A percentile compares a stretch with the other conserved stretches of the same genome.
Evolutionary conservation across 2,113 vertebrate species (phyloP).

Genomic region (Sialia sialis): DNA sequence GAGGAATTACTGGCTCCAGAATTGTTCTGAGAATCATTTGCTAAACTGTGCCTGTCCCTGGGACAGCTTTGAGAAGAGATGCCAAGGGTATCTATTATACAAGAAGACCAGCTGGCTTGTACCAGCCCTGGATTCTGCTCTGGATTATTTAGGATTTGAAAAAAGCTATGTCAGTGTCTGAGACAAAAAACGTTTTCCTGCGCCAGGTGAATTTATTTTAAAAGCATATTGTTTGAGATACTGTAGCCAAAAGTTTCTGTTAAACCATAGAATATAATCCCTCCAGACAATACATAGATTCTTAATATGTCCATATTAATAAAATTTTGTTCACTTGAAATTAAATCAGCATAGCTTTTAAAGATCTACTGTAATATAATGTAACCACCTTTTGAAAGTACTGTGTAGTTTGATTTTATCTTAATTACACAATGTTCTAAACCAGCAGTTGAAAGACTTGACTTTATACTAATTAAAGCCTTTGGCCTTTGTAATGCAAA

Average conservation of each 20-base stretch:
- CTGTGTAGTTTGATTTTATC: not conserved
- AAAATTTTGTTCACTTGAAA: not conserved
- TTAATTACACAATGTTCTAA: constrained; percentile 18
- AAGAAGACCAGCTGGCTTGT: not conserved
- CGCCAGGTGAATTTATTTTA: not conserved
- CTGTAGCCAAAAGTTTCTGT: not conserved
- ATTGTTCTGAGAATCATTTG: not conserved
- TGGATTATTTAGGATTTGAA: not conserved
- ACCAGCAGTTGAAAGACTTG: not conserved
- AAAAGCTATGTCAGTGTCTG: not conserved
- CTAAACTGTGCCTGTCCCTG: not conserved
- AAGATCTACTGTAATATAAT: not conserved
- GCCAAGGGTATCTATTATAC: not conserved
- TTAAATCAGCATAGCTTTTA: not conserved
- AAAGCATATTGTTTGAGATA: not conserved
- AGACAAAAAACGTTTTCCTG: not conserved
- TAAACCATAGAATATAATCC: not conserved
- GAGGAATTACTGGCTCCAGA: not conserved
- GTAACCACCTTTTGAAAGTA: not conserved
- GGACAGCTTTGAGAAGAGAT: not conserved
- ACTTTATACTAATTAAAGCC: constrained; percentile 13
- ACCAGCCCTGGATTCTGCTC: not conserved
- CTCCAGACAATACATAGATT: not conserved
- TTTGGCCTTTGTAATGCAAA: constrained; percentile 15
- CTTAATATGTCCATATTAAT: not conserved